Evolutionary conservation across 2,113 vertebrate species (phyloP), one percentile per base, ranked within the genome.

Genomic region (Anoura caudifer): DNA sequence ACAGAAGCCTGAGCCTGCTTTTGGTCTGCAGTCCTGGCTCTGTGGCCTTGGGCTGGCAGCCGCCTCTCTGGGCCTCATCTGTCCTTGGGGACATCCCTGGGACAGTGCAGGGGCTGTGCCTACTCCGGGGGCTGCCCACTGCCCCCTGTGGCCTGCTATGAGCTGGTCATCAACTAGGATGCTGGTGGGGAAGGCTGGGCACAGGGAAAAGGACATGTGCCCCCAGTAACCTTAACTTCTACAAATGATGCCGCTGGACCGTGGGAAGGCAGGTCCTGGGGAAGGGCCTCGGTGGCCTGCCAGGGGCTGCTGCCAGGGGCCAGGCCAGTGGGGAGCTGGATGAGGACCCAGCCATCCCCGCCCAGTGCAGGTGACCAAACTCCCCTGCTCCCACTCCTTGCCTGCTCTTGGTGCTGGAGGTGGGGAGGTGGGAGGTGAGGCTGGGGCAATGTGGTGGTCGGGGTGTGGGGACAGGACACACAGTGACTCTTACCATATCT

Each of bases 401-500:
- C n/a, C 56, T 59, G 38, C 26, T 65, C 33, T 11, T 31, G 13
- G 54, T 19, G 50, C 38, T 7, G 1, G 5, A 9, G 69, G 14
- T 38, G 50, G 4, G 16, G 8, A 17, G 20, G 6, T 10, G 36
- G 41, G 31, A 70, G 12, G 45, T 1, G 26, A 45, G 16, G n/a
- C 80, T 4, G 38, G 56, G 77, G n/a, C 70, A 79, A 12, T 0
- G 16, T 1, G 22, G 83, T 4, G 24, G 69, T 5, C 24, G 12
- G 4, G 16, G 17, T 19, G 20, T 0, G 0, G 52, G 15, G 4
- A 7, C 11, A 33, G 52, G 45, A 59, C 1, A 7, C 3, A 28
- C 12, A 10, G 54, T 4, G 14, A 1, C 16, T 76, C 99, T 99
- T 97, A 99, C 99, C 99, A 99, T 99, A 92, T 99, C 99, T 0